Evolutionary conservation across 2,113 vertebrate species (phyloP).

Genomic region (Telmatochromis sp.): DNA sequence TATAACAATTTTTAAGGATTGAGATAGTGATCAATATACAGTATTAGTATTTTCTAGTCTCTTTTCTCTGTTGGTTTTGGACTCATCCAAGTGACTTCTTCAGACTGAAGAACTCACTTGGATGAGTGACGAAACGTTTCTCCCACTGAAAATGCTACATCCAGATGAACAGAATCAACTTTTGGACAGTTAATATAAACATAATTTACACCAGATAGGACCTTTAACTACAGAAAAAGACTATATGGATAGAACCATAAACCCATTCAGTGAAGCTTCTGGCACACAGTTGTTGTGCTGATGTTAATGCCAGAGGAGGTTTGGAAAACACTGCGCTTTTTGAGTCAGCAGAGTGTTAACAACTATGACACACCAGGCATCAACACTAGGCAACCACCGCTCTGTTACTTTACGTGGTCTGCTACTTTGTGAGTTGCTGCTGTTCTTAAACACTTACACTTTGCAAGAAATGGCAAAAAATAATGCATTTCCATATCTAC

Average conservation of each 20-base stretch:
- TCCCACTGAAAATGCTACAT: not conserved
- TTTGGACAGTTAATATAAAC: not conserved
- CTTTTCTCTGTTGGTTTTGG: not conserved
- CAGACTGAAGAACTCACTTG: not conserved
- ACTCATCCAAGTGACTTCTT: not conserved
- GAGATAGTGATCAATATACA: not conserved
- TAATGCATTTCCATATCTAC: not conserved
- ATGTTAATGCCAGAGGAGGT: not conserved
- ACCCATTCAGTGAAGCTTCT: not conserved
- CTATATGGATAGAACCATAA: not conserved
- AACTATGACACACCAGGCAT: not conserved
- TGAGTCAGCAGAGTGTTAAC: not conserved
- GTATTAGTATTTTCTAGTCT: not conserved
- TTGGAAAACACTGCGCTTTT: not conserved
- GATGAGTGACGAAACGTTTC: not conserved
- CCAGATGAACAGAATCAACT: not conserved
- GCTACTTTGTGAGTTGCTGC: not conserved
- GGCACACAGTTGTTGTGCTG: not conserved
- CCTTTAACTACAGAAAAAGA: not conserved
- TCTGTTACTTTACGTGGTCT: not conserved
- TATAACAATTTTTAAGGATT: not conserved
- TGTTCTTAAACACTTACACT: not conserved
- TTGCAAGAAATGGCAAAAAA: not conserved
- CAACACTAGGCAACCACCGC: not conserved
- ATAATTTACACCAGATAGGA: not conserved